phyloP scores from a whole-genome alignment of 2,113 vertebrate species.

The Pterophyllum scalare region DNA sequence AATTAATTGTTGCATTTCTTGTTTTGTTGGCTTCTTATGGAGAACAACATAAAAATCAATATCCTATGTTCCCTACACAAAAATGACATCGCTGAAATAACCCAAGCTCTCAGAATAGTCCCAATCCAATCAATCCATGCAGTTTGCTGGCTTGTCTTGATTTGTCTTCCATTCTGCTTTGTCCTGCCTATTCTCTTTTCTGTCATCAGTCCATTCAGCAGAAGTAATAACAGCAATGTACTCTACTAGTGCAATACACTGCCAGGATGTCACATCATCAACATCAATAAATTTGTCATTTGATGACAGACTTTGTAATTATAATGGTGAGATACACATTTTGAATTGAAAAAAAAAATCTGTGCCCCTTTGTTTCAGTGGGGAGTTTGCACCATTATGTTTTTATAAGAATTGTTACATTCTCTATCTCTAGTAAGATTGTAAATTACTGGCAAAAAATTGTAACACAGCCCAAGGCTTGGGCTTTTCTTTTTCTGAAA shows the following conservation, averaged over 20 bases:
- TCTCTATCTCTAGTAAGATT: neutral
- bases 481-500: neutral
- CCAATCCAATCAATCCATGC: conserved; percentile 38
- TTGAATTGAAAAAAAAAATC: neutral
- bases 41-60: neutral
- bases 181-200: neutral
- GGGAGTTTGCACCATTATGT: neutral
- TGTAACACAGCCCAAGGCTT: neutral
- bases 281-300: conserved; percentile 2
- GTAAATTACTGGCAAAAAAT: neutral
- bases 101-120: conserved; percentile 40
- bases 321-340: neutral
- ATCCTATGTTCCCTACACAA: neutral
- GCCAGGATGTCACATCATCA: neutral
- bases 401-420: neutral
- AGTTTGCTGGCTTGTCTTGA: conserved; percentile 18
- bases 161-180: conserved; percentile 25
- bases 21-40: neutral
- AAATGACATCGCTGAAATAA: conserved; percentile 16
- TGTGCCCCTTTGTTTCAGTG: neutral
- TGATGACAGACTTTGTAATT: neutral
- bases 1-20: neutral
- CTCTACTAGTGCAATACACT: neutral
- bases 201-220: conserved; percentile 9
- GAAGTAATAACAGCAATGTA: neutral